Base-by-base conservation (phyloP, 64 coral and sea anemone genomes). In the Trachythela sp. region DNA sequence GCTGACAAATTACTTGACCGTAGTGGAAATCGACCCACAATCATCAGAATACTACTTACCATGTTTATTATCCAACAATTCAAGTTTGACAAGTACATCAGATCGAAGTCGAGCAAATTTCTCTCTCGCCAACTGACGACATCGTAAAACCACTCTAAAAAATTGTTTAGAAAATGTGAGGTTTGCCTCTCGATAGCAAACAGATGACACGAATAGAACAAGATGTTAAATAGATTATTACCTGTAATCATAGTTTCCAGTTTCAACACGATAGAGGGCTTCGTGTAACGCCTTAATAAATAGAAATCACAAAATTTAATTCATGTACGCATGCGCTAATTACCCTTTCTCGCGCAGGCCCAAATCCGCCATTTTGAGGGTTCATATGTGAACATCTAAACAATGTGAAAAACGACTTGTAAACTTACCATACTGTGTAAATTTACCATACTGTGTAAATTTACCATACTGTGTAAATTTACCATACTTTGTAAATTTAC, bases 221-320 rank as follows among this genome's bases (percentile, higher is more conserved):
- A n/a, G n/a, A n/a, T n/a, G n/a, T 45, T 45, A 11, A 45, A 11
- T 45, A n/a, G 42, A 45, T 6, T 11, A 45, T 4, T 54, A 99
- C 96, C 96, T 99, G 91, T 99, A 99, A 91, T 99, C 96, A 90
- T 99, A 99, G 89, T 99, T 99, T 64, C 96, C 96, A 72, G 96
- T 99, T 70, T 99, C 96, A 9, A 99, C 96, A 93, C 96, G 89
- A 51, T 99, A 99, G 10, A 99, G 85, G 48, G 96, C 94, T 59
- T 99, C 96, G 67, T 99, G 96, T 35, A 99, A 76, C 35, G 96
- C 96, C 96, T 99, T 39, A 33, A 35, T 22, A 84, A 45, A 38
- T 9, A 80, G 75, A 39, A 34, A 35, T 29, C 4, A 80, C 35
- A 39, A 80, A 68, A 45, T 45, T 45, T 11, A 45, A n/a, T n/a